Evolutionary conservation across 2,888 invertebrate genomes (phyloP).

Genomic region (Sarcophaga carnaria): DNA sequence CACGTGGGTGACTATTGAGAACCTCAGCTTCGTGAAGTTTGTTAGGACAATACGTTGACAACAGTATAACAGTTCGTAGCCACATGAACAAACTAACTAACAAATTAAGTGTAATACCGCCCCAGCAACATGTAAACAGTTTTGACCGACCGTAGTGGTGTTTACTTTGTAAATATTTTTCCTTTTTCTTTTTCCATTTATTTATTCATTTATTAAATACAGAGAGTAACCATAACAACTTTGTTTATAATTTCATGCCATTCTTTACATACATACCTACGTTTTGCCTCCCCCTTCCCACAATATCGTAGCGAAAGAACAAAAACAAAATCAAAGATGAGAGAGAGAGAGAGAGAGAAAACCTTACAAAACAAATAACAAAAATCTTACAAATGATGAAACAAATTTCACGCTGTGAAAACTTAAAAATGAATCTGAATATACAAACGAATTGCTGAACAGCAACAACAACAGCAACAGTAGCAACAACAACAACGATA

Average conservation of each 20-base stretch:
- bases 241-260: constrained; percentile 49
- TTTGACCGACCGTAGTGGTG: no score
- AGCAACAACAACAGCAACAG: not conserved
- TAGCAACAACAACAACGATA: not conserved
- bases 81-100: no score
- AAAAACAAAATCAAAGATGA: not conserved
- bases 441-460: constrained; percentile 32
- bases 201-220: constrained; percentile 22
- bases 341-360: not conserved
- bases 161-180: no score
- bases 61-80: no score
- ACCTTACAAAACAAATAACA: constrained; percentile 59
- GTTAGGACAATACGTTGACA: no score
- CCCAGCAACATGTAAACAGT: not conserved
- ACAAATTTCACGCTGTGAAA: constrained; percentile 69
- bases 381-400: constrained; percentile 67
- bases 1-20: no score
- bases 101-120: no score
- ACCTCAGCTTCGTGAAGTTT: no score
- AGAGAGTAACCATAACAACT: constrained; percentile 59
- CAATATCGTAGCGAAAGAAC: not conserved
- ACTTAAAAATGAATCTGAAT: constrained; percentile 62
- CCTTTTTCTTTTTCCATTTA: constrained; percentile 30
- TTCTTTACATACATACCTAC: not conserved
- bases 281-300: no score